Base-by-base conservation (phyloP, 2,797 vertebrate species). In the Premnoplex brunnescens region DNA sequence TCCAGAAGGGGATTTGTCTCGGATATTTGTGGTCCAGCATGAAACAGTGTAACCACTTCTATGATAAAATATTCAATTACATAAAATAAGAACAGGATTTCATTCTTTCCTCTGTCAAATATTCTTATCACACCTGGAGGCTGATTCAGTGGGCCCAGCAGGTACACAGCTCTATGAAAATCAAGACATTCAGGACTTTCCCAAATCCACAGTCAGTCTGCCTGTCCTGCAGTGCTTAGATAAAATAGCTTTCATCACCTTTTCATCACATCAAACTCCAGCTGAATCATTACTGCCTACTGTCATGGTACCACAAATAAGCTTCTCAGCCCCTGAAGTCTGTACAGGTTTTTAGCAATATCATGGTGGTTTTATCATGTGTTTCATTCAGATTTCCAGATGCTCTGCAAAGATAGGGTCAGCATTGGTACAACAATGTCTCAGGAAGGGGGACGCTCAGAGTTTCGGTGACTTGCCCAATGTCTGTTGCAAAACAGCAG, bases 201-300 rank as follows among this genome's bases (percentile, higher is more conserved):
- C 67, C 56, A 91, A 94, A 85, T 64, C 32, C 74, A 67, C 34
- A 68, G 48, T 69, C 58, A 63, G 51, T 63, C 51, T 94, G 83
- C 52, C 75, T 75, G 36, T 93, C 62, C 60, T 85, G 62, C 44
- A 82, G 32, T 52, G 37, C 89, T 95, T 39, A 77, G 76, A 71
- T 92, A 89, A 82, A 88, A 86, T 12, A 76, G 41, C 77, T 96
- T 93, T 94, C 94, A 86, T 86, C 93, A 87, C 93, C 78, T 93
- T 86, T 87, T 93, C 90, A 95, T 94, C 81, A 86, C 64, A 27
- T 87, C 84, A 67, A 41, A 49, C 79, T 82, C 44, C 67, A 90
- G 48, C 67, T 72, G 80, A 79, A 82, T 91, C 77, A 85, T 71
- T 81, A 41, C 68, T 66, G 59, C 39, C 30, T 51, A 27, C 67